These are phyloP conservation scores for Sycophila texana DNA, from an alignment of 2,888 invertebrate genomes.

Conservation along the genomic window DNA sequence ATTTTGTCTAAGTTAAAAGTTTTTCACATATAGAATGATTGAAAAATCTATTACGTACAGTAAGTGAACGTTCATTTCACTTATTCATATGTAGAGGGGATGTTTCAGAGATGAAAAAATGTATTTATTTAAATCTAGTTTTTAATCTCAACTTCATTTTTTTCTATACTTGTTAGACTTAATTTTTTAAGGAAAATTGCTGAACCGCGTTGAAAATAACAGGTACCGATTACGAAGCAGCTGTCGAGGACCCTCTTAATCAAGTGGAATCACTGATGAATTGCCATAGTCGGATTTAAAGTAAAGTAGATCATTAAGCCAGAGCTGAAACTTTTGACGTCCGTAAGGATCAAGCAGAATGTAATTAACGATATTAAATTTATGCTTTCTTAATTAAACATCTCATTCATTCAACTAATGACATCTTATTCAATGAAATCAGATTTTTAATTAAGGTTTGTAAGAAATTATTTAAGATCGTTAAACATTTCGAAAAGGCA, in stretches of 20 bases:
- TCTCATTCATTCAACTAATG: conserved; percentile 43
- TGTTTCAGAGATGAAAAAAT: no score
- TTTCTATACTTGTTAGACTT: not conserved
- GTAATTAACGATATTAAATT: conserved; percentile 53
- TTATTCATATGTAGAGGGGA: no score
- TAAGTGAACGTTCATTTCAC: no score
- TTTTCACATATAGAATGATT: no score
- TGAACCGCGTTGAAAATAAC: conserved; percentile 59
- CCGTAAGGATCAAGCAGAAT: conserved; percentile 15
- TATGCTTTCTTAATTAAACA: conserved; percentile 28
- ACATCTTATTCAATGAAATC: conserved; percentile 10
- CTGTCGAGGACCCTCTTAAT: conserved; percentile 48
- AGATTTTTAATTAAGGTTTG: no score
- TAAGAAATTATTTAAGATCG: no score
- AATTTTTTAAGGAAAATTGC: conserved; percentile 60
- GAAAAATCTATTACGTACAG: no score
- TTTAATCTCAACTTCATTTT: not conserved
- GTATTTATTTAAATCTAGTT: not conserved
- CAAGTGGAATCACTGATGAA: conserved; percentile 50
- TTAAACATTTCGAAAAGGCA: no score
- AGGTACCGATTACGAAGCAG: conserved; percentile 41
- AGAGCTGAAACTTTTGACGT: conserved; percentile 27
- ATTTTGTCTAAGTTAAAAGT: no score
- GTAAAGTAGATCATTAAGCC: conserved; percentile 53
- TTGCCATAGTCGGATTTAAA: conserved; percentile 49